Percentiles rank a stretch among this genome's conserved stretches.
Evolutionary conservation across 2,113 vertebrate species (phyloP).

Genomic region (Cynopterus brachyotis): DNA sequence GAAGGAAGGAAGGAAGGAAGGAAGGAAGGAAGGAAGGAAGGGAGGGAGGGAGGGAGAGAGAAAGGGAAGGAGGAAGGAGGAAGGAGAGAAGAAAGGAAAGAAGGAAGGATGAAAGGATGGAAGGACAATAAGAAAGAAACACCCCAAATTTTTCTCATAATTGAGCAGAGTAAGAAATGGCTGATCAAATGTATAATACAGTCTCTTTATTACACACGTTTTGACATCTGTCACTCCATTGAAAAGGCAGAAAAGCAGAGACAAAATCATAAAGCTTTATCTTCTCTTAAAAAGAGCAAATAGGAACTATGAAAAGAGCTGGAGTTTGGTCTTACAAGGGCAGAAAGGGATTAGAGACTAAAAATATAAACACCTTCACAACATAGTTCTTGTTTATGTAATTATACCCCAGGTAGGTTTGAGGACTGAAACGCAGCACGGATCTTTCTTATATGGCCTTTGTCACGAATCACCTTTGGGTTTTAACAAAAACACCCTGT

Average conservation of each 20-base stretch:
- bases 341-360: background rate
- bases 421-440: background rate
- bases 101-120: background rate
- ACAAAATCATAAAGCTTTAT: background rate
- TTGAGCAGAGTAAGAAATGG: background rate
- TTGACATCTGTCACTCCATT: background rate
- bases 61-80: no score
- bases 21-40: background rate
- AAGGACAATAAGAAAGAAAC: background rate
- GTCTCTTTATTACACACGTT: background rate
- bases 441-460: background rate
- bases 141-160: background rate
- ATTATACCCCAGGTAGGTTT: background rate
- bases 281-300: slow-evolving; percentile 1
- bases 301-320: background rate
- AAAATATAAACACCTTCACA: background rate
- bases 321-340: background rate
- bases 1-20: no score
- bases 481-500: background rate
- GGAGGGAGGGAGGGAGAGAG: background rate
- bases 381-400: background rate
- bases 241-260: background rate
- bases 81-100: background rate
- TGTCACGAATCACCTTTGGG: background rate
- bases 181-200: background rate